These are phyloP conservation scores for Anguilla marmorata DNA, from an alignment of 2,797 vertebrate genomes.

Conservation along the genomic window DNA sequence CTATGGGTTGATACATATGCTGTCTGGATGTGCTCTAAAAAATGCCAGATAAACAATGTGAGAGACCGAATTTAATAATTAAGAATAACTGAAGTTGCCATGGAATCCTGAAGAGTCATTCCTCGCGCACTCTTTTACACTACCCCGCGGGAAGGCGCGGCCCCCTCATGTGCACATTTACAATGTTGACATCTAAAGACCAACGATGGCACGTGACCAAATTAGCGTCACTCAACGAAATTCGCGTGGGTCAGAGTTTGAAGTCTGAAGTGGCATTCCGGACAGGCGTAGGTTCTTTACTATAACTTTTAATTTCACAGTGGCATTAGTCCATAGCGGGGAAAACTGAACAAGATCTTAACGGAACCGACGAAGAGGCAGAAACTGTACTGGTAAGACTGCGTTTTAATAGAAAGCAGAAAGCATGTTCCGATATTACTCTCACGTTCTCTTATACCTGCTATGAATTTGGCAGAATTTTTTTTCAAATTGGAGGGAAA, in stretches of 20 bases:
- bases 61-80: background rate
- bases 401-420: background rate
- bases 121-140: background rate
- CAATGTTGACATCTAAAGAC: slow-evolving; percentile 63
- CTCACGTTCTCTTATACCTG: background rate
- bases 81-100: background rate
- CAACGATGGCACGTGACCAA: slow-evolving; percentile 65
- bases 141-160: background rate
- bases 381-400: slow-evolving; percentile 27
- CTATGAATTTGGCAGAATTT: background rate
- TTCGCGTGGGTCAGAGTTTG: slow-evolving; percentile 65
- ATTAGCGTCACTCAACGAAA: slow-evolving; percentile 46
- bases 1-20: background rate
- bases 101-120: background rate
- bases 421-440: background rate
- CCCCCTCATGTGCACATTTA: slow-evolving; percentile 12
- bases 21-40: background rate
- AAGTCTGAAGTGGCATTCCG: slow-evolving; percentile 61
- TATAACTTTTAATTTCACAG: background rate
- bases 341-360: background rate
- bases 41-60: background rate
- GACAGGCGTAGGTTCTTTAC: slow-evolving; percentile 36
- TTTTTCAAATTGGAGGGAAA: background rate
- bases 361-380: background rate
- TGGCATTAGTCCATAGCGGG: background rate